Base-by-base conservation (phyloP, 2,888 invertebrate genomes). In the Pyrgus malvae region DNA sequence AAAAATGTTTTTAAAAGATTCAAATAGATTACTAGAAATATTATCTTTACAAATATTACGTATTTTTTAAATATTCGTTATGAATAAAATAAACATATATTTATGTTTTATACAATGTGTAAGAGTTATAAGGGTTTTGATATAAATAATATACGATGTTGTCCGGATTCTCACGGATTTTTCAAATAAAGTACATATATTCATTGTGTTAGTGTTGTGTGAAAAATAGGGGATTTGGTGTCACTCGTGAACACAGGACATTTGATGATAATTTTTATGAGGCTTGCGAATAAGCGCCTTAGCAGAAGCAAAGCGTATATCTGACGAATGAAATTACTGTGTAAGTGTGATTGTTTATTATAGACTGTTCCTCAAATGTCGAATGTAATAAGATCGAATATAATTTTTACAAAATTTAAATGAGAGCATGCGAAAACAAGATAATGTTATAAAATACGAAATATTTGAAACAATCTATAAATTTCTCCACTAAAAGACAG, bases 381-480 rank as follows among this genome's bases (percentile, higher is more conserved):
- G 21, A 14, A 44, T 49, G 31, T 29, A 29, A 25, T 11, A 23
- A 9, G 16, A 16, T n/a, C n/a, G n/a, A n/a, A n/a, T n/a, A n/a
- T n/a, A n/a, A n/a, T n/a, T n/a, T n/a, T n/a, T 19, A 37, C 6
- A 58, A 57, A 55, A 48, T 46, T 56, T 41, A 35, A 62, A 64
- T 45, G 42, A 64, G 72, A 56, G 70, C 77, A 79, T 80, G 75
- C 76, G 51, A 49, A 60, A 67, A 66, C 48, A 50, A 48, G 51
- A 58, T 44, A 61, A 59, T 61, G 27, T 41, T 60, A 65, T 66
- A 51, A 62, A 49, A 41, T 48, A 55, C 21, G 49, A 44, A 69
- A 65, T 64, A 70, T 68, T 69, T 61, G 80, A 83, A 86, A 86
- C 82, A 83, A 83, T 85, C 85, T 83, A 85, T 85, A 82, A 78